These are phyloP conservation scores for Dendrolimus houi DNA, from an alignment of 2,888 invertebrate genomes.

Conservation along the genomic window DNA sequence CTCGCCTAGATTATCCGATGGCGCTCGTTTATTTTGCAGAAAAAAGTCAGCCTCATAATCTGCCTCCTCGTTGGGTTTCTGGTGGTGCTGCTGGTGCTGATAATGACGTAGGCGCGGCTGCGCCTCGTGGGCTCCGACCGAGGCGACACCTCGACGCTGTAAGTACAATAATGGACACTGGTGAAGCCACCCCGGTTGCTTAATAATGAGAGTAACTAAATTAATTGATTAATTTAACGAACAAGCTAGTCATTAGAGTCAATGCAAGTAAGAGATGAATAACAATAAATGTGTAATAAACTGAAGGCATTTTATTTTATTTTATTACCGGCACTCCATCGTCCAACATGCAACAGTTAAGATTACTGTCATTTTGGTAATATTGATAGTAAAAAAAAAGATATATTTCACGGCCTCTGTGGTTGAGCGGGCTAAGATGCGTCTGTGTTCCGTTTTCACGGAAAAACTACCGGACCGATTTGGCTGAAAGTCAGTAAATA, in stretches of 20 bases:
- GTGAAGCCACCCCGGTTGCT: not conserved
- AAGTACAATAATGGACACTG: not conserved
- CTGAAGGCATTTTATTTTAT: not conserved
- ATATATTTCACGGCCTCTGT: too few relatives aligned
- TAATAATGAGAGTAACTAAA: not conserved
- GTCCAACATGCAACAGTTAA: too few relatives aligned
- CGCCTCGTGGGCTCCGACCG: not conserved
- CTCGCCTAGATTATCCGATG: too few relatives aligned
- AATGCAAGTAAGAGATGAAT: not conserved
- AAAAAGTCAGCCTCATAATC: slow-evolving; percentile 49
- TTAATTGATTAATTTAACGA: not conserved
- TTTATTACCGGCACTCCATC: not conserved
- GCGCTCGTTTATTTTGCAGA: slow-evolving; percentile 33
- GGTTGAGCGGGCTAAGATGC: too few relatives aligned
- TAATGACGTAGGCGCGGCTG: slow-evolving; percentile 32
- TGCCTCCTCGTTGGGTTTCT: slow-evolving; percentile 48
- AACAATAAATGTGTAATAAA: not conserved
- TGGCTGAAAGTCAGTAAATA: too few relatives aligned
- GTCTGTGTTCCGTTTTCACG: too few relatives aligned
- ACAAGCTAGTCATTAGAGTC: not conserved
- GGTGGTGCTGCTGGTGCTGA: slow-evolving; percentile 51
- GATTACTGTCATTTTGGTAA: too few relatives aligned
- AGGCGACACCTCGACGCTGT: slow-evolving; percentile 7
- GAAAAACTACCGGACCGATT: too few relatives aligned
- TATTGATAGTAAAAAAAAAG: too few relatives aligned